These are phyloP conservation scores for Clavelina lepadiformis DNA, from an alignment of 23 tunicate genomes.

Conservation along the genomic window DNA sequence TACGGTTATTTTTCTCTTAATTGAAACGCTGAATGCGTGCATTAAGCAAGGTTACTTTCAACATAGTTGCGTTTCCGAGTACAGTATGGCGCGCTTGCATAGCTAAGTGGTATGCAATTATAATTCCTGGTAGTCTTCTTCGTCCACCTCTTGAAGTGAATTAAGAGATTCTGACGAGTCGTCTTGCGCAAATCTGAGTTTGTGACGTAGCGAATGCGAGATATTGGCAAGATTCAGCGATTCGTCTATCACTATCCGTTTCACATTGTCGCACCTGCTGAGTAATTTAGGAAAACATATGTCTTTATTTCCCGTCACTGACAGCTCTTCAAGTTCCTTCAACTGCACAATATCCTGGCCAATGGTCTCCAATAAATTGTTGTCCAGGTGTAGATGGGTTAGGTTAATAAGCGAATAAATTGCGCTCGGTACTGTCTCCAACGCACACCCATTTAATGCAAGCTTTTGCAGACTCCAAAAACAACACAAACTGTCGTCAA, in stretches of 20 bases:
- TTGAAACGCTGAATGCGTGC: too few species aligned
- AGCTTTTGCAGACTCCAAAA: slow-evolving; percentile 77
- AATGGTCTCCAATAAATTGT: slow-evolving; percentile 37
- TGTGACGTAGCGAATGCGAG: slow-evolving; percentile 43
- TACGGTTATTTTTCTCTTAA: too few species aligned
- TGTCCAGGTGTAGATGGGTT: slow-evolving; percentile 76
- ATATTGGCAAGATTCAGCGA: slow-evolving; percentile 29
- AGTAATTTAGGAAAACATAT: slow-evolving; percentile 65
- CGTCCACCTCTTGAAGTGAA: too few species aligned
- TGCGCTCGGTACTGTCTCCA: slow-evolving; percentile 44
- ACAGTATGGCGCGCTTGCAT: too few species aligned
- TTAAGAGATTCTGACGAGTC: too few species aligned
- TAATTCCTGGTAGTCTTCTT: too few species aligned
- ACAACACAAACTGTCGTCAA: slow-evolving; percentile 75
- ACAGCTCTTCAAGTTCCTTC: slow-evolving; percentile 64
- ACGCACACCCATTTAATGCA: slow-evolving; percentile 68
- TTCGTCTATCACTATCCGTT: slow-evolving; percentile 69
- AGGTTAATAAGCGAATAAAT: slow-evolving; percentile 59
- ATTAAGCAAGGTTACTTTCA: too few species aligned
- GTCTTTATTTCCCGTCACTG: slow-evolving; percentile 74
- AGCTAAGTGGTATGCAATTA: too few species aligned
- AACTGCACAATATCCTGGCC: slow-evolving; percentile 67
- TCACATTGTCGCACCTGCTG: slow-evolving; percentile 54
- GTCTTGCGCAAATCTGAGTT: slow-evolving; percentile 49
- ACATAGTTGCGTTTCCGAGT: too few species aligned